Evolutionary conservation across 2,113 vertebrate species (phyloP), one percentile per base, ranked within the genome.

Genomic region (Cyprinodon tularosa): DNA sequence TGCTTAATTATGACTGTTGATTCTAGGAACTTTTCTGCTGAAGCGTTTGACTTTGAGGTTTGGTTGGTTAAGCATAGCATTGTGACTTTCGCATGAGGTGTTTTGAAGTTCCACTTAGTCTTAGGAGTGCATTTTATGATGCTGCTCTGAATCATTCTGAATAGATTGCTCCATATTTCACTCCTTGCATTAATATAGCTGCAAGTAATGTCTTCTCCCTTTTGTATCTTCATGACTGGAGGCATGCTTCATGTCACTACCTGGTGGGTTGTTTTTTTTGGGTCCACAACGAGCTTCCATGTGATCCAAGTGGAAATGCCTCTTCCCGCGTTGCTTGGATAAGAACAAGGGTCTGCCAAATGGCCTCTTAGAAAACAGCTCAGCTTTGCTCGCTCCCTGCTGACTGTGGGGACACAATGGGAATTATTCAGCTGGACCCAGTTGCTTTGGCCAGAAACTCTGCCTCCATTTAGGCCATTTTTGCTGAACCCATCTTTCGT

Each of bases 351-450:
- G 76, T 61, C 14, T 90, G 89, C 83, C 88, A 93, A 94, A 91
- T 88, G 74, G 91, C 80, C 77, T 89, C 84, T 92, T 93, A 88
- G 91, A 92, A 91, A 92, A 84, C 87, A 88, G 74, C 72, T 88
- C 74, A 85, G 77, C 90, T 90, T 85, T 91, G 81, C 68, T 13
- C 84, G 88, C 90, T 89, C 89, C 89, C 88, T 88, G 90, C n/a
- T 92, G 93, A 92, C 90, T 80, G 68, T 61, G 68, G 83, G 71
- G 85, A 93, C 92, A 94, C 93, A 95, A 94, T 93, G 90, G 90
- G 74, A 76, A 90, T 90, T 88, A 93, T 94, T 94, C 89, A 94
- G 90, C 82, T 77, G 86, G 83, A 85, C 85, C 73, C 82, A 80
- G 88, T 85, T 8, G 20, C 80, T 38, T 76, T 84, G 92, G 86